Percentiles rank a stretch among this genome's conserved stretches.
Evolutionary conservation across 2,888 invertebrate species (phyloP).

Genomic region (Nematopogon swammerdamellus): DNA sequence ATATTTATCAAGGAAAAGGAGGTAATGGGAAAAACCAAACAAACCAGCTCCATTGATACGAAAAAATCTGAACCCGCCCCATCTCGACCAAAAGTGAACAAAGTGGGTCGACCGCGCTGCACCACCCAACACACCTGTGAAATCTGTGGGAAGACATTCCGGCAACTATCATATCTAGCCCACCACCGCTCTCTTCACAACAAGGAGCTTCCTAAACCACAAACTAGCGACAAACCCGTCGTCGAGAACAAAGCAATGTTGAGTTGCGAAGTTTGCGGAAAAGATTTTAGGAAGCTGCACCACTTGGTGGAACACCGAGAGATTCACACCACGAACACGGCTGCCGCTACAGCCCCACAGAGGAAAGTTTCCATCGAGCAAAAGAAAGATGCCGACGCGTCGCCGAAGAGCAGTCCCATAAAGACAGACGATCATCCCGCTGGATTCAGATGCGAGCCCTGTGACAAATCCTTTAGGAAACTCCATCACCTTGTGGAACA

Average conservation of each 20-base stretch:
- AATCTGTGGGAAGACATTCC: slow-evolving; percentile 44
- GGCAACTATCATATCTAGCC: slow-evolving; percentile 42
- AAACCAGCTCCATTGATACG: not conserved
- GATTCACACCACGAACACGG: slow-evolving; percentile 27
- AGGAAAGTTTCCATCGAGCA: not conserved
- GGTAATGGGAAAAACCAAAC: not conserved
- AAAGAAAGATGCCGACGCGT: not conserved
- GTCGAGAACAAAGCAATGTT: slow-evolving; percentile 23
- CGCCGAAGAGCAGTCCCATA: slow-evolving; percentile 14
- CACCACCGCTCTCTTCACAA: slow-evolving; percentile 41
- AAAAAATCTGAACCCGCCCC: not conserved
- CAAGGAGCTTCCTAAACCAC: slow-evolving; percentile 21
- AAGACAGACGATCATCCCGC: slow-evolving; percentile 33
- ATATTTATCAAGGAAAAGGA: not conserved
- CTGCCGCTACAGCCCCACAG: not conserved
- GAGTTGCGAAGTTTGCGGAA: slow-evolving; percentile 44
- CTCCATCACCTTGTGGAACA: slow-evolving; percentile 50
- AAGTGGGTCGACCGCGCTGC: not conserved
- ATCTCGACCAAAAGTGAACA: not conserved
- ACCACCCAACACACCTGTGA: slow-evolving; percentile 24
- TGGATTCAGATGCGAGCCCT: slow-evolving; percentile 47
- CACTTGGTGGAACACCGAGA: slow-evolving; percentile 47
- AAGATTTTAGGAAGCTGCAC: slow-evolving; percentile 45
- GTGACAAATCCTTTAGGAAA: slow-evolving; percentile 50
- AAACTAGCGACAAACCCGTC: slow-evolving; percentile 19